Conservation (phyloP, 2,888 invertebrate genomes). For the Cantharis nigra region DNA sequence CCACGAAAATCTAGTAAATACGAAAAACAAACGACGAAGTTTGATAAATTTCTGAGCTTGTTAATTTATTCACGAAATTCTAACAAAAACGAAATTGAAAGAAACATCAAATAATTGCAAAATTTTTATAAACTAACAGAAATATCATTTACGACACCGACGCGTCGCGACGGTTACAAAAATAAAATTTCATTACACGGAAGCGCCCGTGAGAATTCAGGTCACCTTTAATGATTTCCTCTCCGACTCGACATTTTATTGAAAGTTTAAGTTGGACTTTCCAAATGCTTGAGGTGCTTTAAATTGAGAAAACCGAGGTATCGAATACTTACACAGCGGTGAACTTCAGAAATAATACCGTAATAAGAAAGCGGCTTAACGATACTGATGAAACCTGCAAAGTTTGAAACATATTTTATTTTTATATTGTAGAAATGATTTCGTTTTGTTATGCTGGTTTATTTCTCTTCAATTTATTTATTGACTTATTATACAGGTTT, state of each 20-base stretch:
- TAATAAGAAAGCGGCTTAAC: background rate
- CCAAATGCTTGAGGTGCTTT: background rate
- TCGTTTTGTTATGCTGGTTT: no score
- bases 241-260: conserved; percentile 1
- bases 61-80: background rate
- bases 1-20: background rate
- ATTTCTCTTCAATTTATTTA: no score
- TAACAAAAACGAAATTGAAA: background rate
- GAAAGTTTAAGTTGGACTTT: background rate
- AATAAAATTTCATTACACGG: background rate
- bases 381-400: background rate
- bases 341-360: background rate
- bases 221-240: conserved; percentile 9
- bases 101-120: background rate
- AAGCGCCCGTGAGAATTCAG: conserved; percentile 3
- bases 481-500: no score
- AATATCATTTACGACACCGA: background rate
- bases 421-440: background rate
- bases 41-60: background rate
- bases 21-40: background rate
- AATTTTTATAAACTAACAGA: background rate
- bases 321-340: background rate
- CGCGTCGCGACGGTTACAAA: background rate
- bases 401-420: background rate
- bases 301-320: conserved; percentile 3